Evolutionary conservation across 2,888 invertebrate species (phyloP), one percentile per base, ranked within the genome.

Genomic region (Malachius bipustulatus): DNA sequence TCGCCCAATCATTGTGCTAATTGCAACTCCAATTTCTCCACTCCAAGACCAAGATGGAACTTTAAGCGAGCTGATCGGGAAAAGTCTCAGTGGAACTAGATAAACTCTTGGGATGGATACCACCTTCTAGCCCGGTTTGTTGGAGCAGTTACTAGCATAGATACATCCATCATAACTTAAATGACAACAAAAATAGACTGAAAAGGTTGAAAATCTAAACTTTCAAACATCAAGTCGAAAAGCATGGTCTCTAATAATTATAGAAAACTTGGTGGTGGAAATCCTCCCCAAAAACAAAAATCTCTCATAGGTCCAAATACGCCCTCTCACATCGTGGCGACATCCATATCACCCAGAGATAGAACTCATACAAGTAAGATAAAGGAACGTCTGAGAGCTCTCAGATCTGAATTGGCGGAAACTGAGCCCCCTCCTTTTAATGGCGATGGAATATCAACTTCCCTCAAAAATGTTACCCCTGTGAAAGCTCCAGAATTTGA

Each of bases 151-250:
- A n/a, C n/a, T n/a, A n/a, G n/a, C n/a, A n/a, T n/a, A n/a, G n/a
- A n/a, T n/a, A n/a, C n/a, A n/a, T n/a, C n/a, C n/a, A n/a, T n/a
- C n/a, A n/a, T n/a, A n/a, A n/a, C n/a, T n/a, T n/a, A n/a, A n/a
- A n/a, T n/a, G n/a, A n/a, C n/a, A n/a, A n/a, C n/a, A 37, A 14
- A 37, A 37, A 19, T 42, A 38, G 38, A 36, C 24, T 2, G 27
- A 40, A 38, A 42, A 37, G n/a, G 36, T 32, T n/a, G 38, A 40
- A 33, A 24, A 4, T 10, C 4, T 40, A 16, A 16, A 44, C 27
- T 41, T 43, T 32, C 6, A 34, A 19, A 26, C 19, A 16, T 37
- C 37, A 3, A 40, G 37, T 28, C 12, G 40, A 12, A 6, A 35
- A 29, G 35, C 37, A 4, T 38, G 38, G 35, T n/a, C 29, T 11